Evolutionary conservation across 2,113 vertebrate species (phyloP).

Genomic region (Callipepla squamata): DNA sequence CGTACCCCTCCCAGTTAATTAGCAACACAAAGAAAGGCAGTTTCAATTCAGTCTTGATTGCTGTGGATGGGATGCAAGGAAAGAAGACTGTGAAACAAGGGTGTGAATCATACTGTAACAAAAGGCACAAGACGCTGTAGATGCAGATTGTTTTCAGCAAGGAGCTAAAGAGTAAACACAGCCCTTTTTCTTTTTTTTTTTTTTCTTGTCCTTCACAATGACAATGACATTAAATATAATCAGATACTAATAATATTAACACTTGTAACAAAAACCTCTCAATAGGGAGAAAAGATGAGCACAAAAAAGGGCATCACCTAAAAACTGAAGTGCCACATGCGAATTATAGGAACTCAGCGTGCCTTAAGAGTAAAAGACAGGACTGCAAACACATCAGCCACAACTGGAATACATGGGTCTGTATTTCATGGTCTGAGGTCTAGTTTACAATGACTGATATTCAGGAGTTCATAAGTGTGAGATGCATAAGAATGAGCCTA

Average conservation of each 20-base stretch:
- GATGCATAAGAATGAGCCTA: not conserved
- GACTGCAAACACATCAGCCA: not conserved
- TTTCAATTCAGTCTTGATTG: not conserved
- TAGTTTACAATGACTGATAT: not conserved
- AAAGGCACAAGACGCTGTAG: not conserved
- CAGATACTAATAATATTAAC: not conserved
- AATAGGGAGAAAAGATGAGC: not conserved
- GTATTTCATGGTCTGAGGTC: accelerated
- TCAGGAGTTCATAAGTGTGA: not conserved
- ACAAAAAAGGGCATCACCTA: not conserved
- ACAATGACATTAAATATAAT: not conserved
- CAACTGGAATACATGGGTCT: not conserved
- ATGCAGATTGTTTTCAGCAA: not conserved
- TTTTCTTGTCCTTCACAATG: not conserved
- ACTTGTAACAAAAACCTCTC: not conserved
- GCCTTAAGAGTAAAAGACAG: not conserved
- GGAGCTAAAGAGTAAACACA: not conserved
- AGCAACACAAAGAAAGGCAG: not conserved
- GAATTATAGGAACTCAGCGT: not conserved
- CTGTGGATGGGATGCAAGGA: not conserved
- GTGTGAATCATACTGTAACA: not conserved
- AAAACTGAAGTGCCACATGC: not conserved
- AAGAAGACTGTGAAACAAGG: not conserved
- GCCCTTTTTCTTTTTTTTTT: not conserved
- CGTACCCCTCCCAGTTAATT: not conserved